Evolutionary conservation across 1,140 invertebrate genomes (phyloP), one percentile per base, ranked within the genome.

Genomic region (Tetramorium alpestre): DNA sequence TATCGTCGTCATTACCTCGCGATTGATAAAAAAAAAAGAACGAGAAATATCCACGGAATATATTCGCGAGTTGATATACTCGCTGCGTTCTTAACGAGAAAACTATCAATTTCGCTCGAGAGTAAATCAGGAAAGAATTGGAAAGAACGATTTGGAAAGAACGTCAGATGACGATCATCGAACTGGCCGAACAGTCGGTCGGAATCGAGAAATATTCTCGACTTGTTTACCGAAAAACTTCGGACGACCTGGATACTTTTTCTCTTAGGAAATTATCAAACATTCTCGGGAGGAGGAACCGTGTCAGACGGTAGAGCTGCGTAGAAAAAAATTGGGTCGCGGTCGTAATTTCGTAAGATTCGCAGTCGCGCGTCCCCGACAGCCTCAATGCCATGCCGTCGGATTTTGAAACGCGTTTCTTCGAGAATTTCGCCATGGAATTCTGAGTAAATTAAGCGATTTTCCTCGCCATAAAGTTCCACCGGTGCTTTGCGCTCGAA

Each of bases 361-460:
- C 49, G 41, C 44, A 13, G 38, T 47, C 41, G 11, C 54, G 16
- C 4, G 4, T 1, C 8, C 41, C 38, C 3, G 28, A n/a, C 77
- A 8, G 18, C 38, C 41, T 58, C 78, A 44, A 70, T 49, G 44
- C 22, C 51, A 70, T 49, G 44, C 22, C 51, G 78, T 81, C 38
- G 22, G 7, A 54, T 56, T 13, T 62, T 33, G 33, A 25, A 47
- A 56, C 16, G 47, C 49, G 44, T 58, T 56, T 44, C 65, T 81
- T 70, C 51, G 64, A 13, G 51, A 33, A 47, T 7, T 33, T 33
- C 22, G 10, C 18, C 58, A 44, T 11, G 28, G 28, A 72, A 72
- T 54, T 81, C 33, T 4, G 22, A 41, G 60, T 54, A 72, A 54
- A 82, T 87, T 73, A 73, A 87, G 62, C 77, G 47, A 69, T 72